Evolutionary conservation across 2,888 invertebrate species (phyloP), one percentile per base, ranked within the genome.

Genomic region (Drosophila nigricruria): DNA sequence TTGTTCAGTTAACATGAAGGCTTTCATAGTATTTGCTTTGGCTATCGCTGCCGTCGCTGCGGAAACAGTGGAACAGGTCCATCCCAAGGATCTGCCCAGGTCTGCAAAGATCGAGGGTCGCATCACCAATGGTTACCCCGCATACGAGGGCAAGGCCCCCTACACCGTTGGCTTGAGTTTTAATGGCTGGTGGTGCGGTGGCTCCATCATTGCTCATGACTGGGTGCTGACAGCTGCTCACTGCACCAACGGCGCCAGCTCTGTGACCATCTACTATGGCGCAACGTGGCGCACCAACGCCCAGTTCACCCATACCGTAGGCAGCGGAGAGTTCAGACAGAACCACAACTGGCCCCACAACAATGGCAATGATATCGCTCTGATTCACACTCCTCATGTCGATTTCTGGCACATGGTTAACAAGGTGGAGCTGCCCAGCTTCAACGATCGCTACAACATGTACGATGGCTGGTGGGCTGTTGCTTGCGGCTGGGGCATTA

Each of bases 141-240:
- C 91, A 27, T 59, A 56, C 27, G 82, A 73, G 42, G 86, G 88
- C 23, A 85, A 89, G 70, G 82, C 89, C 8, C 89, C 90, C 50
- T 90, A 91, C 66, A 88, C 89, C 49, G 87, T 90, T 12, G 91
- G 89, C 12, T 78, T 91, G 50, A 65, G 68, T 32, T 83, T 91
- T 58, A 77, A 67, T 47, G 72, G 72, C 54, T 84, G 82, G 75
- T 91, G 85, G 87, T 91, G 91, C 60, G 90, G 91, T 62, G 91
- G 91, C 59, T 85, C 91, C 8, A 66, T 91, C 56, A 91, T 91
- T 62, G 81, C 75, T 8, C 63, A 80, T 40, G 72, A 57, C 34
- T 91, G 82, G 81, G 73, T 91, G n/a, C 63, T 91, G 49, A 91
- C 91, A 25, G 91, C 91, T 52, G 91, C 91, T 68, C 91, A 91